Evolutionary conservation across 2,797 vertebrate genomes (phyloP).

Genomic region (Anas flavirostris): DNA sequence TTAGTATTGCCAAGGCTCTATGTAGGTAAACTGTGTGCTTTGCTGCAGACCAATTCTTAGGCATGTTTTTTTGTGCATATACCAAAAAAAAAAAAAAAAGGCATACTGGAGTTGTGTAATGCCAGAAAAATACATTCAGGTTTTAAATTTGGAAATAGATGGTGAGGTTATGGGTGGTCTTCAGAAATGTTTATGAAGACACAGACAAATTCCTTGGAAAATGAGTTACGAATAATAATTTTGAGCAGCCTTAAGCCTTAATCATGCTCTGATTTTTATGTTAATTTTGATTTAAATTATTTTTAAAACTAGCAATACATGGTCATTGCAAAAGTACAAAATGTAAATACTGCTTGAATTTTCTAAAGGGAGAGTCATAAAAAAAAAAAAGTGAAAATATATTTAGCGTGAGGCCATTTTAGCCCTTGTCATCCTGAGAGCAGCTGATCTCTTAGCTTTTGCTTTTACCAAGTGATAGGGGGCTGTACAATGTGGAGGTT

Average conservation of each 20-base stretch:
- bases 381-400: neutral
- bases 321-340: neutral
- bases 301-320: neutral
- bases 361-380: neutral
- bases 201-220: neutral
- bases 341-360: neutral
- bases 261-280: neutral
- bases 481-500: neutral
- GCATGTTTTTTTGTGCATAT: neutral
- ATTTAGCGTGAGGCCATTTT: neutral
- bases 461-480: neutral
- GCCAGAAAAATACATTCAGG: neutral
- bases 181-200: neutral
- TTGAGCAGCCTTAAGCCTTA: neutral
- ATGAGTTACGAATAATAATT: neutral
- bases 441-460: neutral
- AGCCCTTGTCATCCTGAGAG: neutral
- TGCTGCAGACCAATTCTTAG: neutral
- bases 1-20: neutral
- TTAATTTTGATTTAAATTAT: neutral
- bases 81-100: rapidly evolving
- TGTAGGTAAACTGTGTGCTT: neutral
- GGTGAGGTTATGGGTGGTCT: neutral
- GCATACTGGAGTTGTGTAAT: neutral
- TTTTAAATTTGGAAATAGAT: neutral